Base-by-base conservation (phyloP, 2,797 vertebrate species). In the Leptodactylus fallax region DNA sequence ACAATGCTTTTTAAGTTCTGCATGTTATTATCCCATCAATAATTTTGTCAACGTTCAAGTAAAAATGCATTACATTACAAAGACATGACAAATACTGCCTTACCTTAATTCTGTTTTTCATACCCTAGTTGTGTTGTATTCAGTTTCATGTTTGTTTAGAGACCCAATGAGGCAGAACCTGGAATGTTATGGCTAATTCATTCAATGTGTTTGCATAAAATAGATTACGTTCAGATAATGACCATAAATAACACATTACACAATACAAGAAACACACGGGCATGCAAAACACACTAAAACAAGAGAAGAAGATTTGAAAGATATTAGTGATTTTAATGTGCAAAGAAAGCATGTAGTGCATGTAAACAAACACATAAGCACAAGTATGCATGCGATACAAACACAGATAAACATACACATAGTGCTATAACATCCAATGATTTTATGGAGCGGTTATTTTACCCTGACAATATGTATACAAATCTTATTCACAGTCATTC, bases 121-220 rank as follows among this genome's bases (percentile, higher is more conserved):
- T 96, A 99, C 98, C 96, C 98, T 99, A 97, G 98, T 99, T 95
- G 98, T 99, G 97, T 98, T 99, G 98, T 99, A 99, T 95, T 99
- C 98, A 96, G 97, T 98, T 95, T 99, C 98, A 95, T 99, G 98
- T 99, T 99, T 99, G 98, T 96, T 99, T 97, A 99, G 98, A 97
- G 98, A 99, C 97, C 98, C 98, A 98, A 99, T 99, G 97, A 99
- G 98, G 98, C 98, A 99, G 97, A 99, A 99, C 97, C 98, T 99
- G 98, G 96, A 99, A 99, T 97, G 96, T 98, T 97, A 99, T 17
- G 96, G 95, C 98, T 99, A 96, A 96, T 97, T 97, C 96, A 95
- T 97, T 99, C 97, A 98, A 97, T 95, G 95, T 96, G 85, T 95
- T 97, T 97, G 94, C 95, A 96, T 94, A 96, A 93, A 93, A 92